Base-by-base conservation (phyloP, 23 tunicate genomes). In the Halocynthia roretzi region DNA sequence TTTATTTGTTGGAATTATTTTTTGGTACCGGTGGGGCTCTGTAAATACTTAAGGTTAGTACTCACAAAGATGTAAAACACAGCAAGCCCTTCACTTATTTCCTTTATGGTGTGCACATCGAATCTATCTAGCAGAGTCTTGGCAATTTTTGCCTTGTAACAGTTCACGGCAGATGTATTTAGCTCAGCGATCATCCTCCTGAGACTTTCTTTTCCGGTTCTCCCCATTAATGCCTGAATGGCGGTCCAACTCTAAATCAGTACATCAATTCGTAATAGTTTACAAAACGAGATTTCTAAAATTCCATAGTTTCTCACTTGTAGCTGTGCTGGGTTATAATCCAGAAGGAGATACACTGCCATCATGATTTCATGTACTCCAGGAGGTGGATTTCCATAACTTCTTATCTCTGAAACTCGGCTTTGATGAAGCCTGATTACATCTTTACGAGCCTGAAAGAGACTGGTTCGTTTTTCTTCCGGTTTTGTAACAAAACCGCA, bases 291-390 rank as follows among this genome's bases (percentile, higher is more conserved):
- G 44, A n/a, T 68, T 68, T 20, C 14, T 17, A 12, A n/a, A 68
- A 17, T 68, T 22, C 18, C 2, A 20, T 12, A n/a, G 14, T 68
- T 76, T 8, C 17, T 55, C 17, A 86, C 93, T 82, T 87, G 78
- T 19, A 87, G 62, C n/a, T 76, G 73, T 11, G 56, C 12, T 8
- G 79, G 72, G 7, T 62, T 76, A 67, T 87, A 85, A 0, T 90
- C 90, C 50, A 90, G 83, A 6, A 90, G 84, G 11, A 90, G 65
- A 66, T 90, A 90, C 10, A 90, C 97, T 48, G 91, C 85, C 77
- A 72, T 71, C 90, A 90, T 90, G 81, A 90, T 90, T 71, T 90
- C 97, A 77, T 67, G 77, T 9, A 90, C 82, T 6, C 83, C 90
- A 75, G 73, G 71, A 0, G 97, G 97, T 20, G 97, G 97, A 8